Conservation (phyloP, 1,140 invertebrate species). For the Diorhabda carinulata region DNA sequence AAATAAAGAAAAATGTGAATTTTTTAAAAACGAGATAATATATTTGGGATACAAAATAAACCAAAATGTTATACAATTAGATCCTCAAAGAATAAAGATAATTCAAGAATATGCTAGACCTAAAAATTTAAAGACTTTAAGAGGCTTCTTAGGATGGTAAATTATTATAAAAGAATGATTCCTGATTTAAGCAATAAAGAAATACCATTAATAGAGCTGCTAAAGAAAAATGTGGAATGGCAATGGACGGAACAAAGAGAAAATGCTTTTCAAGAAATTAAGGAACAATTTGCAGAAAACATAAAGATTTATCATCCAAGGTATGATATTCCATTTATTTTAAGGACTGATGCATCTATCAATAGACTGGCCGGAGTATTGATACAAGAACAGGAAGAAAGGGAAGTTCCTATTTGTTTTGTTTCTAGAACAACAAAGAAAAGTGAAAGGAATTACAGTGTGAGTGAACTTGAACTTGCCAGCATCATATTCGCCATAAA, state of each 20-base stretch:
- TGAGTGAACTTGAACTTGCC: constrained; percentile 7
- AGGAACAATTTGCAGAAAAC: not conserved
- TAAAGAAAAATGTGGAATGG: constrained; percentile 27
- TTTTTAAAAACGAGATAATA: no score
- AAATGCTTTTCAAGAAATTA: constrained; percentile 6
- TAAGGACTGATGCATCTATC: constrained; percentile 35
- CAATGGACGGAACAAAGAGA: constrained; percentile 8
- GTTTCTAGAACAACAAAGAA: constrained; percentile 43
- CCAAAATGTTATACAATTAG: no score
- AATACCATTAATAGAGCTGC: constrained; percentile 32
- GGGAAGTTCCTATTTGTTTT: constrained; percentile 38
- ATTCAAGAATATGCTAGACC: no score
- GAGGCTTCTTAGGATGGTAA: no score
- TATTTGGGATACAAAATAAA: no score
- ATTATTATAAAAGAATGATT: no score
- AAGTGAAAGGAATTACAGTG: constrained; percentile 36
- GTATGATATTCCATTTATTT: constrained; percentile 19
- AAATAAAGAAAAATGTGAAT: no score
- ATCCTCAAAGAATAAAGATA: no score
- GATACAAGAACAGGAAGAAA: constrained; percentile 36
- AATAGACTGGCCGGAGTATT: constrained; percentile 44
- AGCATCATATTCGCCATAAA: constrained; percentile 9
- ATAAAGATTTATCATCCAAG: constrained; percentile 11
- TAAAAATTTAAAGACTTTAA: no score
- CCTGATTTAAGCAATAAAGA: constrained; percentile 25